These are phyloP conservation scores for Piprites chloris DNA, from an alignment of 2,113 vertebrate genomes.

Conservation along the genomic window DNA sequence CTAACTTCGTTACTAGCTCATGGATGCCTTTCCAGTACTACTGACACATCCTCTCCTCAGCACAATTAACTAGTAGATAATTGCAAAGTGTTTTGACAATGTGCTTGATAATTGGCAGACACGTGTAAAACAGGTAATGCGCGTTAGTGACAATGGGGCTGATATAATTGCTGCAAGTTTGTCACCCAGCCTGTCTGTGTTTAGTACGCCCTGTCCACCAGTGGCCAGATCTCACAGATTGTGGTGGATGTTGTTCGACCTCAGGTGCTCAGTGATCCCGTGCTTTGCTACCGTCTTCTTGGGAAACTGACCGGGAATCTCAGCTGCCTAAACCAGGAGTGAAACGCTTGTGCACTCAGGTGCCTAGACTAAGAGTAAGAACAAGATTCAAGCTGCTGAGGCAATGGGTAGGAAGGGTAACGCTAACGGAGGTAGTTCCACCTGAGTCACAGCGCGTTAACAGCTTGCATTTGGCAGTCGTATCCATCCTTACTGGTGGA, in stretches of 20 bases:
- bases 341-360: neutral
- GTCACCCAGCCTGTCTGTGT: neutral
- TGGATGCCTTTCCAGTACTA: neutral
- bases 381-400: neutral
- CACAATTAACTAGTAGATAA: neutral
- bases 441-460: accelerated
- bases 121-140: accelerated
- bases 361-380: neutral
- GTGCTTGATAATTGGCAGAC: accelerated
- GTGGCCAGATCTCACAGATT: accelerated
- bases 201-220: neutral
- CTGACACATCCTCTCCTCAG: neutral
- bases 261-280: neutral
- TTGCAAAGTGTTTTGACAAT: neutral
- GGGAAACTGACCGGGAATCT: neutral
- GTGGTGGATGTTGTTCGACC: neutral
- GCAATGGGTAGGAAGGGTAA: neutral
- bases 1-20: neutral
- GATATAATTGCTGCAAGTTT: neutral
- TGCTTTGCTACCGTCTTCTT: accelerated
- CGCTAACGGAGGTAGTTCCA: accelerated
- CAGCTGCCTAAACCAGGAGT: neutral
- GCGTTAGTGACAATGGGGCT: accelerated
- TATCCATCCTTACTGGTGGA: neutral
- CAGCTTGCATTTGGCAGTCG: accelerated